phyloP scores from a whole-genome alignment of 2,113 vertebrate genomes.

The Rhabdornis inornatus region DNA sequence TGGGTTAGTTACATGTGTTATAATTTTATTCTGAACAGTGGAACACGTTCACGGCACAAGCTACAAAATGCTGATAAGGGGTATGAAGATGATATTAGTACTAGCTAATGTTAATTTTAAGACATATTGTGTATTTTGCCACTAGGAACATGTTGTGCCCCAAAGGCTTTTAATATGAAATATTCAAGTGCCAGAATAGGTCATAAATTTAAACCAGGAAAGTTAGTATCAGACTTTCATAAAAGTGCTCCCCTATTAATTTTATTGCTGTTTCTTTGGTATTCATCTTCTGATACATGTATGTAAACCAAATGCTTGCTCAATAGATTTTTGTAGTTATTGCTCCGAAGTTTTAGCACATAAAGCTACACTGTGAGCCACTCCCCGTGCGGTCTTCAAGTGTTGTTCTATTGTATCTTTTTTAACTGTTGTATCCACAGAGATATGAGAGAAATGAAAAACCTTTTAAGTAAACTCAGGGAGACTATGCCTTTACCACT shows the following conservation, averaged over 20 bases:
- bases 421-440: conserved; percentile 72
- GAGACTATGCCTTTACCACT: conserved; percentile 99
- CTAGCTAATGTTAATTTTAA: background rate
- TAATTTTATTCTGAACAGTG: background rate
- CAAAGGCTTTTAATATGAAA: background rate
- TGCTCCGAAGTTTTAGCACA: background rate
- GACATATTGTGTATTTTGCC: background rate
- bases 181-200: background rate
- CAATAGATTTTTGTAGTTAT: background rate
- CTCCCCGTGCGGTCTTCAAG: background rate
- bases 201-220: background rate
- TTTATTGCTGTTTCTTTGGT: background rate
- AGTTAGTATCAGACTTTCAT: background rate
- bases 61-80: background rate
- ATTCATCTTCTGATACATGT: background rate
- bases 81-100: background rate
- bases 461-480: conserved; percentile 99
- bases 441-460: conserved; percentile 98
- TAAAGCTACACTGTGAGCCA: background rate
- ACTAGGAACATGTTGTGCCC: background rate
- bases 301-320: background rate
- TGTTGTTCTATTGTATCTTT: background rate
- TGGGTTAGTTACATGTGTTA: background rate
- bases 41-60: background rate
- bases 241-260: background rate